Conservation (phyloP, 30 jellyfish, hydroid and myxozoan species). For the Euphysa ruthae region DNA sequence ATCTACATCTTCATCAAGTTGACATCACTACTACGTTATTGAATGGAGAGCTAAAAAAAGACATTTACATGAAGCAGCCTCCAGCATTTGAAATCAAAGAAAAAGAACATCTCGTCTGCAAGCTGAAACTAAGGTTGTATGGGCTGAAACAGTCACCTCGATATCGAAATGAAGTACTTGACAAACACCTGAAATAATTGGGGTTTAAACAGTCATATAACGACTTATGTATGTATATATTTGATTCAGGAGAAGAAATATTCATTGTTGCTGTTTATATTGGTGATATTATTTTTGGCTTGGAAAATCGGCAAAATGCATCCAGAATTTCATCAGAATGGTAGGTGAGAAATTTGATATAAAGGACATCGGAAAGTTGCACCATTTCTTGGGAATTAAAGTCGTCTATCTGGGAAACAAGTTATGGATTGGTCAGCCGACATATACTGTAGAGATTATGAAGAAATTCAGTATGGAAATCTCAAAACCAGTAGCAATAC, state of each 20-base stretch:
- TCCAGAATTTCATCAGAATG: no score
- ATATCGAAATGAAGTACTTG: conserved; percentile 38
- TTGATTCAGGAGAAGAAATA: neutral
- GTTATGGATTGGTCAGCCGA: no score
- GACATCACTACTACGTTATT: conserved; percentile 41
- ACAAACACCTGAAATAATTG: no score
- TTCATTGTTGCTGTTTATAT: conserved; percentile 3
- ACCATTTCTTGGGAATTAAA: conserved; percentile 10
- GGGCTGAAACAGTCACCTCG: conserved; percentile 41
- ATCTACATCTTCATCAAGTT: conserved; percentile 24
- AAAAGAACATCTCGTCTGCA: conserved; percentile 26
- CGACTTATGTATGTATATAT: conserved; percentile 11
- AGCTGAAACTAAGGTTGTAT: no score
- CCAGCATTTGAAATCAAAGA: conserved; percentile 32
- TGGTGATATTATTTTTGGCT: neutral
- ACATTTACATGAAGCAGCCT: conserved; percentile 53
- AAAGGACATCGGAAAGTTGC: no score
- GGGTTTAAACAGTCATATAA: conserved; percentile 4
- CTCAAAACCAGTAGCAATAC: conserved; percentile 42
- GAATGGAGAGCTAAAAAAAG: conserved; percentile 40
- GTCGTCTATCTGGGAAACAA: no score
- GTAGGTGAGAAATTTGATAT: no score
- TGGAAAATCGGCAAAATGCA: conserved; percentile 9
- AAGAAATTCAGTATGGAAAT: conserved; percentile 32
- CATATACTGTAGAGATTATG: no score